Evolutionary conservation across 2,888 invertebrate genomes (phyloP).

Genomic region (Microctonus hyperodae): DNA sequence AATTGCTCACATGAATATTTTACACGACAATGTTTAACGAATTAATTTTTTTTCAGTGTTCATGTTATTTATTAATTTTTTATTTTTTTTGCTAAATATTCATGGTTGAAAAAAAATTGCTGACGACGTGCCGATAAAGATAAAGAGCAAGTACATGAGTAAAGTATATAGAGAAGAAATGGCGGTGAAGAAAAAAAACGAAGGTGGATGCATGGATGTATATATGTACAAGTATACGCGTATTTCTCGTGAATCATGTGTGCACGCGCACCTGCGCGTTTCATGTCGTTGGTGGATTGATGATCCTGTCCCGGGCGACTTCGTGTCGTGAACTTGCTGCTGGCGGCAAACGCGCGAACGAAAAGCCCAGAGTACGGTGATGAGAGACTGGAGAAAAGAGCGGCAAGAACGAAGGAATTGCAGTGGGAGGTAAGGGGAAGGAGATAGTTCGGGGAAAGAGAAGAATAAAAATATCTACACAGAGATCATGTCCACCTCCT

Average conservation of each 20-base stretch:
- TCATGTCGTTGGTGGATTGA: conserved; percentile 39
- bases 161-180: not conserved
- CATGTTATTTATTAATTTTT: not conserved
- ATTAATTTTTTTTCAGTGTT: not conserved
- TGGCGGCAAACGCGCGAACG: conserved; percentile 13
- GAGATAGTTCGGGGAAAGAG: not conserved
- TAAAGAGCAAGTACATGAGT: not conserved
- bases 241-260: conserved; percentile 24
- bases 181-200: not conserved
- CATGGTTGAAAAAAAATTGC: not conserved
- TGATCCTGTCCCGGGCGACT: conserved; percentile 38
- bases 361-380: not conserved
- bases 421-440: not conserved
- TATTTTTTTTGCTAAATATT: not conserved
- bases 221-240: conserved; percentile 4
- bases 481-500: conserved; percentile 7
- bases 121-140: not conserved
- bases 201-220: not conserved
- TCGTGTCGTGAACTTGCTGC: conserved; percentile 18
- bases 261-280: conserved; percentile 36
- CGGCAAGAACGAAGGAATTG: not conserved
- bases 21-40: not conserved
- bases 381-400: not conserved
- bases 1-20: conserved; percentile 8
- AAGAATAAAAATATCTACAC: conserved; percentile 6